These are phyloP conservation scores for Macrosoma leucophasiata DNA, from an alignment of 2,888 invertebrate genomes.

Conservation along the genomic window DNA sequence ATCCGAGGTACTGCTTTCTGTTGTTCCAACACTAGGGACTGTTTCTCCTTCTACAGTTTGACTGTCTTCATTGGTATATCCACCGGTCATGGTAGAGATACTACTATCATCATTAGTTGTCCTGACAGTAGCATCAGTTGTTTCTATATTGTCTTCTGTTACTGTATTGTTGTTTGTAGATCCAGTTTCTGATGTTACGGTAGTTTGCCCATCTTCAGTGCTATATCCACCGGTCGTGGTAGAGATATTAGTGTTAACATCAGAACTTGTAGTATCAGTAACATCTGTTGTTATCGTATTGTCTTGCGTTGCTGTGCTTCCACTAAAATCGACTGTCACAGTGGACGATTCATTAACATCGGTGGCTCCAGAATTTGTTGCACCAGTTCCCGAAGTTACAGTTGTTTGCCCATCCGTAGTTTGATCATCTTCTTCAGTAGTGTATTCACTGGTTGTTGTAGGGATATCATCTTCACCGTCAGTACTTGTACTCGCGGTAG, in stretches of 20 bases:
- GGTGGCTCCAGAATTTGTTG: too few species aligned
- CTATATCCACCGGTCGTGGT: constrained; percentile 3
- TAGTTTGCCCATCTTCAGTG: constrained; percentile 4
- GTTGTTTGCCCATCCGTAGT: constrained; percentile 1
- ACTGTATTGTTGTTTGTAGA: constrained; percentile 7
- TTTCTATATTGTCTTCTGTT: constrained; percentile 8
- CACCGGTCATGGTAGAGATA: constrained; percentile 13
- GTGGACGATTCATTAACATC: too few species aligned
- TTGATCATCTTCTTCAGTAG: too few species aligned
- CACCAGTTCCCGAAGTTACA: constrained; percentile 5
- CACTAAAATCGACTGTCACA: too few species aligned
- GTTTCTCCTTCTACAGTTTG: too few species aligned
- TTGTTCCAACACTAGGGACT: constrained; percentile 4
- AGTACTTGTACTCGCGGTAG: background rate
- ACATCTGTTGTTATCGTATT: constrained; percentile 2
- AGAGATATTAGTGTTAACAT: constrained; percentile 4
- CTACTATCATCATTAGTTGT: constrained; percentile 9
- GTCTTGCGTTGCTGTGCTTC: constrained; percentile 1
- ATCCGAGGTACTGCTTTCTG: constrained; percentile 3
- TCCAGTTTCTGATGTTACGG: constrained; percentile 7
- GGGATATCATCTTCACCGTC: too few species aligned
- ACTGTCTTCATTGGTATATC: constrained; percentile 16
- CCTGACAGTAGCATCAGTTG: constrained; percentile 18
- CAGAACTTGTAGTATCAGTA: constrained; percentile 4
- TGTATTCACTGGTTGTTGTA: too few species aligned